Base-by-base conservation (phyloP, 2,888 invertebrate species). In the Cinara cedri region DNA sequence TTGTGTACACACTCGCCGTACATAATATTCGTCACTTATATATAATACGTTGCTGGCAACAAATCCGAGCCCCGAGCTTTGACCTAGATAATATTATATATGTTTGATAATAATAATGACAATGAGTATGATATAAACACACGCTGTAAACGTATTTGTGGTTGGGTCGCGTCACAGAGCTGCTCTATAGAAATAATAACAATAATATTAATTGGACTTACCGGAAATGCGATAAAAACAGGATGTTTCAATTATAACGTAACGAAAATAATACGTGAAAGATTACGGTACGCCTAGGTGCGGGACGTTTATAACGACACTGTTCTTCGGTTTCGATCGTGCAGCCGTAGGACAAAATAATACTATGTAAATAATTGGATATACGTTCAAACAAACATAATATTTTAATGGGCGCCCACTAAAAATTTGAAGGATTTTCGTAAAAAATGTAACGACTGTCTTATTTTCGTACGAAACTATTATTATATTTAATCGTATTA, bases 1-100 rank as follows among this genome's bases (percentile, higher is more conserved):
- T n/a, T 26, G n/a, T 21, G 19, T 34, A n/a, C 34, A 26, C 14
- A 10, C 10, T 4, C 10, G 3, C 46, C 11, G 54, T 72, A 60
- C 19, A 60, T n/a, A 62, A n/a, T 42, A 63, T 74, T 74, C 21
- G 74, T 74, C 26, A 42, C 51, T 42, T 46, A 10, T 21, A 51
- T n/a, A n/a, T n/a, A n/a, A n/a, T 63, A 42, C 51, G 42, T 74
- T 51, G 74, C 74, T 74, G 63, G 63, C 63, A 74, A 74, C 51
- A 63, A 74, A 21, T 3, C n/a, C 34, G 42, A 51, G 51, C 62
- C 57, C 62, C 49, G 51, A 74, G 74, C 63, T 74, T 63, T 63
- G 74, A 74, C 74, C 74, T 74, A 74, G 63, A 63, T 74, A 34
- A 63, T 74, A n/a, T n/a, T n/a, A n/a, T n/a, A n/a, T n/a, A 74